These are phyloP conservation scores for Trissonchulus sp. DNA, from an alignment of 2,888 invertebrate genomes.

Conservation along the genomic window DNA sequence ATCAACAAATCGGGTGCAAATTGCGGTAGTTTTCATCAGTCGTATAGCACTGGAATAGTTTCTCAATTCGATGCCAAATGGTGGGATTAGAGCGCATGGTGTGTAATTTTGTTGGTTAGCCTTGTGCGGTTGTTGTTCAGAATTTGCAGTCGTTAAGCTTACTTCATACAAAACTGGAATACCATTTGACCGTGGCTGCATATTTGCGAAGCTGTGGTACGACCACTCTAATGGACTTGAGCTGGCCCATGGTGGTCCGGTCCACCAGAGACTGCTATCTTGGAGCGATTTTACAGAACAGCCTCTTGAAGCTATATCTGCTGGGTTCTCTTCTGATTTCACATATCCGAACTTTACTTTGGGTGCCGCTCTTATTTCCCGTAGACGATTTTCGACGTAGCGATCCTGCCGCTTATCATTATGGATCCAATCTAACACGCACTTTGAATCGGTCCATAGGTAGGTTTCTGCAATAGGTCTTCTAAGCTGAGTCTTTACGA, in stretches of 20 bases:
- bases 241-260: not conserved
- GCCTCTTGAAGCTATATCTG: not conserved
- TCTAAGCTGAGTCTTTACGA: not conserved
- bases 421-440: not conserved
- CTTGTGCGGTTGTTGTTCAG: too few species aligned
- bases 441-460: conserved; percentile 17
- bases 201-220: too few species aligned
- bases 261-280: conserved; percentile 8
- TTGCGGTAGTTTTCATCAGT: not conserved
- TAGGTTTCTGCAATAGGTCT: not conserved
- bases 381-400: conserved; percentile 12
- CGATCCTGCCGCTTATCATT: not conserved
- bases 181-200: too few species aligned
- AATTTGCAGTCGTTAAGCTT: too few species aligned
- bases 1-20: not conserved
- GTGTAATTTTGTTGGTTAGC: too few species aligned
- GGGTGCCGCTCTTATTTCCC: not conserved
- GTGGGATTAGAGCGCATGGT: too few species aligned
- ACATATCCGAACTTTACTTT: not conserved
- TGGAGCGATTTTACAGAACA: not conserved
- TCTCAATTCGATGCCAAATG: too few species aligned
- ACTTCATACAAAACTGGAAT: too few species aligned
- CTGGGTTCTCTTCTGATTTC: conserved; percentile 12
- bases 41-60: too few species aligned
- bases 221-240: not conserved